A percentile compares a stretch with the other conserved stretches of the same genome.
Evolutionary conservation across 1,140 invertebrate genomes (phyloP).

Genomic region (Drosophila tropicalis): DNA sequence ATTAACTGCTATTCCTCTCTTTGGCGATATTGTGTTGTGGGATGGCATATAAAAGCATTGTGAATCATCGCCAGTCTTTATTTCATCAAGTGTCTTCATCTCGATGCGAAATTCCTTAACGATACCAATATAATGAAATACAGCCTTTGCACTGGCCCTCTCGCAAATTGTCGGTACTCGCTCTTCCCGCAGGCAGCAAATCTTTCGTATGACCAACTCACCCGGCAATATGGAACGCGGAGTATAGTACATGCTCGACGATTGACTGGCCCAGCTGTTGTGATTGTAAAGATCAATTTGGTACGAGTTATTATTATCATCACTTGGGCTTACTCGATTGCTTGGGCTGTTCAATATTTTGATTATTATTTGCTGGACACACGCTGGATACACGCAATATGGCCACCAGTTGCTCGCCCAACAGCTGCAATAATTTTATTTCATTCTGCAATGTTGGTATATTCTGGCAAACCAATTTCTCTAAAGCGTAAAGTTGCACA

Average conservation of each 20-base stretch:
- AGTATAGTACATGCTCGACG: conserved; percentile 35
- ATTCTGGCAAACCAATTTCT: conserved; percentile 57
- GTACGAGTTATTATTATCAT: not conserved
- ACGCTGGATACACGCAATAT: conserved; percentile 23
- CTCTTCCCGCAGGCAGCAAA: conserved; percentile 7
- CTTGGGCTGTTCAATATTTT: not conserved
- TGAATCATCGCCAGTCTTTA: conserved; percentile 58
- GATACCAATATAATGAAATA: conserved; percentile 25
- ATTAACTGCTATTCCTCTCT: not conserved
- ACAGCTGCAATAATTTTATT: conserved; percentile 55
- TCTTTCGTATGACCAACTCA: conserved; percentile 17
- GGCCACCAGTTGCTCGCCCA: conserved; percentile 66
- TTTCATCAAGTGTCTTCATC: conserved; percentile 57
- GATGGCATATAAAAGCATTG: conserved; percentile 62
- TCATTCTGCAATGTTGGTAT: conserved; percentile 66
- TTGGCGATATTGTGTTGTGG: not conserved
- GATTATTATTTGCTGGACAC: not conserved
- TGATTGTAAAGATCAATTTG: not conserved
- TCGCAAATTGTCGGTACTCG: not conserved
- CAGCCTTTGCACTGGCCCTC: not conserved
- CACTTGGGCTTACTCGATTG: not conserved
- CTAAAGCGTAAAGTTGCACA: conserved; percentile 10
- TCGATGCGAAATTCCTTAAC: conserved; percentile 66
- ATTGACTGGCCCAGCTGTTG: not conserved
- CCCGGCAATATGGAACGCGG: conserved; percentile 41